A percentile compares a stretch with the other conserved stretches of the same genome.
Evolutionary conservation across 2,888 invertebrate genomes (phyloP).

Genomic region (Sarcophaga subvicina): DNA sequence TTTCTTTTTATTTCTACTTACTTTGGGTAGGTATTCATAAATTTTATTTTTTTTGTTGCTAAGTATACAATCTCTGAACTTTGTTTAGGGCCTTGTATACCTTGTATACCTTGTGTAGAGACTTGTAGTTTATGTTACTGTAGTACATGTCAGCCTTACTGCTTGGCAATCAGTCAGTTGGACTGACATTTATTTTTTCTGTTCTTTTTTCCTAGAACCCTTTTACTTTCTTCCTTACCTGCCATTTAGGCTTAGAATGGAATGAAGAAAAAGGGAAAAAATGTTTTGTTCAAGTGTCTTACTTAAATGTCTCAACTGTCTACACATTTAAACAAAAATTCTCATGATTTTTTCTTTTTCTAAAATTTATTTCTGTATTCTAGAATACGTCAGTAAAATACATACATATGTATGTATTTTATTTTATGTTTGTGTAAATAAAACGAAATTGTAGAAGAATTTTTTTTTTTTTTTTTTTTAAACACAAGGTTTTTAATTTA

Average conservation of each 20-base stretch:
- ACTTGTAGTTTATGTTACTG: constrained; percentile 10
- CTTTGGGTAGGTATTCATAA: neutral
- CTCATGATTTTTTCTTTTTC: constrained; percentile 1
- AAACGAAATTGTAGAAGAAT: too few species aligned
- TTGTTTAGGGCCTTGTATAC: neutral
- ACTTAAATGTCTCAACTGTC: constrained; percentile 59
- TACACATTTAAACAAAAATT: constrained; percentile 37
- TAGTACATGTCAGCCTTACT: constrained; percentile 11
- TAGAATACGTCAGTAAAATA: too few species aligned
- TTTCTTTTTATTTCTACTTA: neutral
- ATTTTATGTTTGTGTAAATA: too few species aligned
- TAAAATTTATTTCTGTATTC: neutral
- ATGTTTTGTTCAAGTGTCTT: constrained; percentile 59
- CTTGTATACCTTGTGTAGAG: neutral
- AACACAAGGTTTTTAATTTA: too few species aligned
- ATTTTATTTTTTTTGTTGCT: neutral
- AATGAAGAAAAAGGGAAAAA: constrained; percentile 21
- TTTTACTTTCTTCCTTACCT: neutral
- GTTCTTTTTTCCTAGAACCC: neutral
- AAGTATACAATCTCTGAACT: neutral
- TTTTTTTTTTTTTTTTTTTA: too few species aligned
- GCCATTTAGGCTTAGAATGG: neutral
- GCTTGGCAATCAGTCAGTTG: constrained; percentile 1
- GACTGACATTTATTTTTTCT: neutral
- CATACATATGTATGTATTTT: too few species aligned